phyloP scores from a whole-genome alignment of 2,113 vertebrate species.

The Columba janthina region DNA sequence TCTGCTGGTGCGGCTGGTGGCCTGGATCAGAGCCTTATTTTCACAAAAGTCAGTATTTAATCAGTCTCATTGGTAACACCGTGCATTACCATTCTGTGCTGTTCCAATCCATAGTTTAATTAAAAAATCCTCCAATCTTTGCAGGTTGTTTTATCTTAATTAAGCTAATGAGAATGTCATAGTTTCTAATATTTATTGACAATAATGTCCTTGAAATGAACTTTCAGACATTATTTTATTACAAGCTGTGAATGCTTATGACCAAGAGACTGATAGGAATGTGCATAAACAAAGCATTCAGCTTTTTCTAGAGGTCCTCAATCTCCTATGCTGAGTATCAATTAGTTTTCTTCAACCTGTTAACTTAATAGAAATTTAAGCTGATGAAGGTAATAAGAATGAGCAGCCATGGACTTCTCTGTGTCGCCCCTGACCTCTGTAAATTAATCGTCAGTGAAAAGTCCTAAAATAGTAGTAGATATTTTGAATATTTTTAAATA shows the following conservation, averaged over 20 bases:
- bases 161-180: background rate
- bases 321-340: background rate
- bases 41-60: background rate
- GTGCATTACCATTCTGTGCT: background rate
- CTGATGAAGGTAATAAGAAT: background rate
- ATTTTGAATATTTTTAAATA: background rate
- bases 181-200: background rate
- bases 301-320: background rate
- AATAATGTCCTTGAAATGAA: background rate
- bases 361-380: background rate
- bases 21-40: background rate
- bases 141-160: background rate
- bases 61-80: background rate
- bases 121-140: background rate
- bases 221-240: background rate
- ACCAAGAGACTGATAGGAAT: background rate
- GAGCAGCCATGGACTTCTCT: background rate
- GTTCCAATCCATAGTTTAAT: background rate
- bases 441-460: background rate
- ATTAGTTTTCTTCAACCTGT: background rate
- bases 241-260: background rate
- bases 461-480: background rate
- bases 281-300: background rate
- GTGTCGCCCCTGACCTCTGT: background rate
- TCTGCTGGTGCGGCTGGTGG: background rate